These are phyloP conservation scores for Caenorhabditis plicata DNA, from an alignment of 2,888 invertebrate species.

Conservation along the genomic window DNA sequence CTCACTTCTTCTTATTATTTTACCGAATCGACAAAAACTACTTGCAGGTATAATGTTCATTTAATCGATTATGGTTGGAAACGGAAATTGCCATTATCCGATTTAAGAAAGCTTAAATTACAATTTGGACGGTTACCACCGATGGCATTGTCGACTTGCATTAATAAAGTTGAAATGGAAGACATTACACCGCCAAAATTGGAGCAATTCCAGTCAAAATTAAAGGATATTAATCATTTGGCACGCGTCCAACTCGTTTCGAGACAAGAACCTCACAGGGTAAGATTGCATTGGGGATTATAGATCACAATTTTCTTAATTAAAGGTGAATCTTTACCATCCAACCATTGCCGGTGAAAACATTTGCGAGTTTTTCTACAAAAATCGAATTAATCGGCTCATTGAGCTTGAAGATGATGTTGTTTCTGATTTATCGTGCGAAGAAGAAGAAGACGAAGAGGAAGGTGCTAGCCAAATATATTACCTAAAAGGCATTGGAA, in stretches of 20 bases:
- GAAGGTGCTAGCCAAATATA: not conserved
- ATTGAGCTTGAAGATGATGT: constrained; percentile 5
- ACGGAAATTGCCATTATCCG: no score
- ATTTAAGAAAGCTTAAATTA: constrained; percentile 2
- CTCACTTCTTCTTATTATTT: no score
- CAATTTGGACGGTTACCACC: constrained; percentile 19
- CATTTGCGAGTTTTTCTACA: not conserved
- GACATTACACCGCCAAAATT: not conserved
- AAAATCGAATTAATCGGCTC: not conserved
- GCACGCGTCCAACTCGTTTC: constrained; percentile 7
- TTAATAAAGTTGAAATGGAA: no score
- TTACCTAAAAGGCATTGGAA: not conserved
- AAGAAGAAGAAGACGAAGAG: constrained; percentile 10
- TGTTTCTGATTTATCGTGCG: constrained; percentile 3
- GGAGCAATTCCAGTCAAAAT: constrained; percentile 1
- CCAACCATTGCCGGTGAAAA: constrained; percentile 3
- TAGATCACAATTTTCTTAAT: not conserved
- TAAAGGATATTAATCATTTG: constrained; percentile 1
- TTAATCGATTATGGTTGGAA: no score
- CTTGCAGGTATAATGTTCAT: no score
- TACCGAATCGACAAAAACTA: no score
- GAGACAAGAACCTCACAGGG: constrained; percentile 1
- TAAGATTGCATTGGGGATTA: not conserved
- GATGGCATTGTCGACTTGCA: constrained; percentile 4
- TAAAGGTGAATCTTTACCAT: constrained; percentile 10